These are phyloP conservation scores for Pipistrellus pipistrellus DNA, from an alignment of 2,797 vertebrate species.

Conservation along the genomic window DNA sequence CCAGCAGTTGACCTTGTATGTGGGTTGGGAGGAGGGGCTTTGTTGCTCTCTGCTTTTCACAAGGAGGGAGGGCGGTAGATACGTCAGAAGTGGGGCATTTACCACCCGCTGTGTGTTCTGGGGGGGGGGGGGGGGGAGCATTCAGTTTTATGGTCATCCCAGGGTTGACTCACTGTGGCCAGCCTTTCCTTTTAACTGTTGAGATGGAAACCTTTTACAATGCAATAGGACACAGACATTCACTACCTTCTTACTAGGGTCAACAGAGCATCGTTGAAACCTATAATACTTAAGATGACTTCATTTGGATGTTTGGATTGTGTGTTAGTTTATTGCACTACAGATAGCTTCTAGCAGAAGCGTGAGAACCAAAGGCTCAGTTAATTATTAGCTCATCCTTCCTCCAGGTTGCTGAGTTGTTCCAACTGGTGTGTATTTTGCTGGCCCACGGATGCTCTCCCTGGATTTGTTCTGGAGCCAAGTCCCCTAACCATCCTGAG, in stretches of 20 bases:
- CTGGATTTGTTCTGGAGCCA: conserved; percentile 12
- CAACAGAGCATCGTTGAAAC: neutral
- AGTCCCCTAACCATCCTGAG: neutral
- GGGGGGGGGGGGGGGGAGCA: too few relatives aligned
- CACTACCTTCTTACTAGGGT: neutral
- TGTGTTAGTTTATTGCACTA: neutral
- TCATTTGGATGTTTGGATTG: neutral
- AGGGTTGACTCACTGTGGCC: neutral
- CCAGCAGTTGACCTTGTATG: neutral
- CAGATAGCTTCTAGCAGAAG: neutral
- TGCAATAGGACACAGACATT: neutral
- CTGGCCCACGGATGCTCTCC: neutral
- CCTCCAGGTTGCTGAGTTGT: neutral
- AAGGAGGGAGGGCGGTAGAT: neutral
- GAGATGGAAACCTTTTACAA: conserved; percentile 36
- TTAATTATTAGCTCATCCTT: neutral
- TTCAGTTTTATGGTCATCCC: neutral
- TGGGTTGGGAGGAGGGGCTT: neutral
- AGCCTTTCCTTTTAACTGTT: conserved; percentile 33
- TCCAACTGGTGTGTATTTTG: neutral
- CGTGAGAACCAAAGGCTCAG: neutral
- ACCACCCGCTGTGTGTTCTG: neutral
- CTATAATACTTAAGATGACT: neutral
- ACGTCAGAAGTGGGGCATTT: neutral
- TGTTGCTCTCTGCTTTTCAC: neutral